Evolutionary conservation across 2,888 invertebrate species (phyloP).

Genomic region (Dasysyrphus albostriatus): DNA sequence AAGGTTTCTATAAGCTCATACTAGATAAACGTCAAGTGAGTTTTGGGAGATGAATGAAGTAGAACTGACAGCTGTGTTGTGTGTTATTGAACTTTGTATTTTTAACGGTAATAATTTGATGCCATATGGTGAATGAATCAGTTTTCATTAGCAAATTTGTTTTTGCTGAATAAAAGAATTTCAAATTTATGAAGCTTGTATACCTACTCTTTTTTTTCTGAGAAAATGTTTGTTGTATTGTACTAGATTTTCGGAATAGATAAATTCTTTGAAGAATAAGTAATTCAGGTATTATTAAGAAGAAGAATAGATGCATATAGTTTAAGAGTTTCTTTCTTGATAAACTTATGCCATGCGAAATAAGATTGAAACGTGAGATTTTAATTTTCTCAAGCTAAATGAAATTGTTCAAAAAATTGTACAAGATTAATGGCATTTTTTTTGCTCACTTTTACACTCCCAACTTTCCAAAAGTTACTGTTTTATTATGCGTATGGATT

Average conservation of each 20-base stretch:
- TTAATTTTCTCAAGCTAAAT: no score
- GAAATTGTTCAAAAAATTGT: no score
- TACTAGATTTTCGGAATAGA: not conserved
- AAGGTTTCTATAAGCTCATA: not conserved
- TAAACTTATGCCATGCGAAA: no score
- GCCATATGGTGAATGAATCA: not conserved
- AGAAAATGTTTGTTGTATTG: not conserved
- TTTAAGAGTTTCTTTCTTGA: no score
- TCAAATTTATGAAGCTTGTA: not conserved
- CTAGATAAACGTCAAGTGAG: slow-evolving; percentile 34
- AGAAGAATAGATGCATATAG: no score
- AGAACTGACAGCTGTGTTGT: slow-evolving; percentile 36
- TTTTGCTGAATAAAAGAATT: not conserved
- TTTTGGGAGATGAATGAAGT: slow-evolving; percentile 54
- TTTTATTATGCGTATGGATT: no score
- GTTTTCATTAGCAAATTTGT: not conserved
- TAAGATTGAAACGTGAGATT: no score
- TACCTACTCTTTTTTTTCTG: not conserved
- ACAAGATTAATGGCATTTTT: not conserved
- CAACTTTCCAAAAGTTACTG: no score
- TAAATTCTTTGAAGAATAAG: not conserved
- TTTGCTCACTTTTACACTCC: no score
- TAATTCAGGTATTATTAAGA: not conserved
- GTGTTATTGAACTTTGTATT: slow-evolving; percentile 18
- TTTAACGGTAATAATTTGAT: slow-evolving; percentile 15